These are phyloP conservation scores for Mus caroli DNA, from an alignment of 2,797 vertebrate genomes.

Conservation along the genomic window DNA sequence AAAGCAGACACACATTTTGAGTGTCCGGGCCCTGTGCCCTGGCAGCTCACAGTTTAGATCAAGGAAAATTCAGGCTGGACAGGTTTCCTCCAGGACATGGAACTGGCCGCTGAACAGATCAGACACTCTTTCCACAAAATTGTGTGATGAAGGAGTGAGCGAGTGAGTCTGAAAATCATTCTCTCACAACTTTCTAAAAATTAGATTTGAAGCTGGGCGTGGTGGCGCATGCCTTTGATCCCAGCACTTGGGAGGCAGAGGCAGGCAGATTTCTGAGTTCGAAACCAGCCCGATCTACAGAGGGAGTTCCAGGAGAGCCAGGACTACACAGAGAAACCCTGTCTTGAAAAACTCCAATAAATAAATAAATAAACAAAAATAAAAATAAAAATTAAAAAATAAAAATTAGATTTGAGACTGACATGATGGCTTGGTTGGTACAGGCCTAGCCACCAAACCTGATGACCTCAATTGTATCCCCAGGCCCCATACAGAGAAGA, in stretches of 20 bases:
- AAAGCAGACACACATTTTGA: background rate
- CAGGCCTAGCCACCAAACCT: background rate
- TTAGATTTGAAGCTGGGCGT: background rate
- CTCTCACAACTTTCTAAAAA: conserved; percentile 37
- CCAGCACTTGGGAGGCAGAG: too few species aligned
- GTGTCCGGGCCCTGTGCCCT: background rate
- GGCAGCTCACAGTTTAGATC: background rate
- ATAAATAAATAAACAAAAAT: too few species aligned
- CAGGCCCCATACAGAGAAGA: background rate
- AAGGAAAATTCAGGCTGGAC: background rate
- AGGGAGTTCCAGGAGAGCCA: too few species aligned
- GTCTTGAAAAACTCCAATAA: too few species aligned
- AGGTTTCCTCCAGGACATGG: background rate
- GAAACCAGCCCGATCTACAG: too few species aligned
- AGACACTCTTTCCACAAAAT: background rate
- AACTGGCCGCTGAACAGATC: background rate
- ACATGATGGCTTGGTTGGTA: background rate
- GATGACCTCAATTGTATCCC: background rate
- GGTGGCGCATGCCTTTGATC: too few species aligned
- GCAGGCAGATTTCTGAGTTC: too few species aligned
- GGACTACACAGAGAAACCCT: too few species aligned
- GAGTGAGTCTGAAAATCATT: background rate
- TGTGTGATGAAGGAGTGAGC: background rate
- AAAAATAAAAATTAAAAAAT: background rate
- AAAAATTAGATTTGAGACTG: background rate